Base-by-base conservation (phyloP, 92 coral and sea anemone genomes). In the Zoanthus gigantus region DNA sequence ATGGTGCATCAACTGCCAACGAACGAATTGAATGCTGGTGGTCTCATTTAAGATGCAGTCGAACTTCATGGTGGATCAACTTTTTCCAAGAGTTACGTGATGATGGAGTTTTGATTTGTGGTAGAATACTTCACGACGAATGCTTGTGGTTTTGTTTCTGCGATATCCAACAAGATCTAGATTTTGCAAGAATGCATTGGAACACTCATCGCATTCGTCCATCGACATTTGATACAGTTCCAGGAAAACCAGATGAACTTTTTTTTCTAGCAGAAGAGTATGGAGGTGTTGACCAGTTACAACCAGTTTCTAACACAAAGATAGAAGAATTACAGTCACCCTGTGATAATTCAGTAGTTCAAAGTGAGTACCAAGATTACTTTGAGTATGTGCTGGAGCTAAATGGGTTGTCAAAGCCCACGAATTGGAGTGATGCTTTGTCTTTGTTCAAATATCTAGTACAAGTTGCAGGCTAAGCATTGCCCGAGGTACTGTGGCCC, bases 21-120 rank as follows among this genome's bases (percentile, higher is more conserved):
- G 87, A 90, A 63, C 82, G 83, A 14, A 79, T 86, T 31, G 93
- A 90, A 71, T 83, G 86, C 60, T 90, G 82, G 92, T 90, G 90
- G 93, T 80, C 90, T 58, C 82, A 78, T 66, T 80, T 78, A 23
- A 17, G 90, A 30, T 54, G 90, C 30, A 83, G 78, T 50, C 85
- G 87, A 76, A 44, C 52, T 68, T 78, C 90, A 12, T 1, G 58
- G 58, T 53, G 58, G 91, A 90, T 90, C 14, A 78, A 90, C 82
- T 81, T 81, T 63, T 90, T 90, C 80, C 82, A 87, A 71, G 90
- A 90, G 50, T 28, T 87, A 71, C 82, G 77, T 28, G 88, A 81
- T 58, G 17, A 67, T 23, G 90, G 90, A 46, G 52, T 78, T 23
- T 18, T 90, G 71, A 28, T 61, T 11, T 17, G 72, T 84, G 80